phyloP scores from a whole-genome alignment of 2,113 vertebrate genomes.

The Hemicordylus capensis region DNA sequence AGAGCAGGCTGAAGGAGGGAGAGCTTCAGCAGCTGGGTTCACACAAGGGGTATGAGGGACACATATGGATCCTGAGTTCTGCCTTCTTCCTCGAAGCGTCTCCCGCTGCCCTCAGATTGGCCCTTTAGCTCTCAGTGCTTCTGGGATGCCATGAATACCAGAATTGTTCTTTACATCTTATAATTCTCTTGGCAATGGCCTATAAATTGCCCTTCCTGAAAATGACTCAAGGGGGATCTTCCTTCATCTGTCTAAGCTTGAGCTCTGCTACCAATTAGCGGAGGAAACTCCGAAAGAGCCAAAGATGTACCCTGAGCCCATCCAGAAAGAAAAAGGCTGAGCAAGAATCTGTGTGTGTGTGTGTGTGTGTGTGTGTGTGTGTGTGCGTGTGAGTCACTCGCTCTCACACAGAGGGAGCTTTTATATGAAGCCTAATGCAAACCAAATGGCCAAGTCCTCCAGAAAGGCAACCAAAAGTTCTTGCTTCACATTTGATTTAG shows the following conservation, averaged over 20 bases:
- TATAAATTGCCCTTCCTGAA: not conserved
- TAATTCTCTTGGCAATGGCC: not conserved
- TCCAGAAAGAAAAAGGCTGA: not conserved
- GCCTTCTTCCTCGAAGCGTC: not conserved
- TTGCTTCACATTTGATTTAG: not conserved
- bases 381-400: not conserved
- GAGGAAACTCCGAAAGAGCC: not conserved
- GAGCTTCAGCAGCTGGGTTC: not conserved
- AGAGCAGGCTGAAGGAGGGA: not conserved
- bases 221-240: not conserved
- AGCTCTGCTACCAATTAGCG: not conserved
- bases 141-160: not conserved
- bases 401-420: not conserved
- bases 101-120: not conserved
- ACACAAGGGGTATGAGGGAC: not conserved
- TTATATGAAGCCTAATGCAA: not conserved
- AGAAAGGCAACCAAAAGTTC: slow-evolving; percentile 13
- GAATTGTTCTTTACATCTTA: not conserved
- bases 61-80: not conserved
- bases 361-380: too few species aligned
- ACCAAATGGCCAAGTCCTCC: slow-evolving; percentile 7
- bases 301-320: not conserved
- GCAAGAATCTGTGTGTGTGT: not conserved
- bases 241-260: not conserved
- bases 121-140: not conserved